Conservation (phyloP, 2,113 vertebrate species). For the Pavo muticus region DNA sequence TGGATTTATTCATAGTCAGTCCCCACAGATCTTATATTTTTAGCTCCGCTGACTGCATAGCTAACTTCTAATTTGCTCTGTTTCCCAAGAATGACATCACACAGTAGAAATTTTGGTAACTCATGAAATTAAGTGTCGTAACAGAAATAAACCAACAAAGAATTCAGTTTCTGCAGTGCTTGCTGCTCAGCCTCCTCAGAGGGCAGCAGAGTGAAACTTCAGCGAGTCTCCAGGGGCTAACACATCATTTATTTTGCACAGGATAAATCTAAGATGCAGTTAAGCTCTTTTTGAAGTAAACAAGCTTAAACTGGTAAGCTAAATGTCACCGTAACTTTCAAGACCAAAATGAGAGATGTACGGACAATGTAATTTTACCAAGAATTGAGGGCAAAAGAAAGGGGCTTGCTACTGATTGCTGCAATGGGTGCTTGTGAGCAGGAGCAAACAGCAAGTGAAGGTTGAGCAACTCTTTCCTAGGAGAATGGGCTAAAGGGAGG, state of each 20-base stretch:
- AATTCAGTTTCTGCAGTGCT: background rate
- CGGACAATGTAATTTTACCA: background rate
- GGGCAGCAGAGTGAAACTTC: background rate
- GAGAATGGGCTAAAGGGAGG: background rate
- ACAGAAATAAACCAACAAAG: background rate
- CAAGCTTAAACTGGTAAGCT: background rate
- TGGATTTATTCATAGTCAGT: background rate
- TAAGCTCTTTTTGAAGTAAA: background rate
- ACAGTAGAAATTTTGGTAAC: slow-evolving; percentile 8
- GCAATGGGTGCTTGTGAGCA: background rate
- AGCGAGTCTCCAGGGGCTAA: background rate
- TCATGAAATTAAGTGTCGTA: slow-evolving; percentile 10
- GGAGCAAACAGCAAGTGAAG: background rate
- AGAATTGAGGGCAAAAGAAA: background rate
- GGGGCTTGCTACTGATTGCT: background rate
- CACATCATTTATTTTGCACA: background rate
- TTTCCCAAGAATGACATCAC: slow-evolving; percentile 21
- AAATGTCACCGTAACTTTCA: background rate
- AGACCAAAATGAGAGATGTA: background rate
- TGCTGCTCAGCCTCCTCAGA: background rate
- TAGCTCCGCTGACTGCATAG: background rate
- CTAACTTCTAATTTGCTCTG: background rate
- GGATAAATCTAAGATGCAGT: background rate
- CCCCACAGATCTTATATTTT: background rate
- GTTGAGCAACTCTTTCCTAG: background rate